These are phyloP conservation scores for Lampris megalopsis DNA, from an alignment of 2,113 vertebrate species.

Conservation along the genomic window DNA sequence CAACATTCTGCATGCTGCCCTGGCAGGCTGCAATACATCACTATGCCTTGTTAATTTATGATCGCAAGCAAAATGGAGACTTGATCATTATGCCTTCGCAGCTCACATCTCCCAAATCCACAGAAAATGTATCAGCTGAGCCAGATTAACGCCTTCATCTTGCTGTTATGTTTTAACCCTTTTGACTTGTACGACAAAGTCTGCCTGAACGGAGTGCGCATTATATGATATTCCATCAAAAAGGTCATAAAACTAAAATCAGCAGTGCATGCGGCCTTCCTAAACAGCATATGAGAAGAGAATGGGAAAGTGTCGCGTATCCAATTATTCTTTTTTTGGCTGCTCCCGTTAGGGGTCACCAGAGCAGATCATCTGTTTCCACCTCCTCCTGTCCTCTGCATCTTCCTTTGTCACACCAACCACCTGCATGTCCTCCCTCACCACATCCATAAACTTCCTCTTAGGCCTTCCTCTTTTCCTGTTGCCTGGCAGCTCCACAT, in stretches of 20 bases:
- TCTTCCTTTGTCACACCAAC: too few species aligned
- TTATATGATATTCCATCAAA: not conserved
- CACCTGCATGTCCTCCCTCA: too few species aligned
- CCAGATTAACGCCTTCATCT: slow-evolving; percentile 41
- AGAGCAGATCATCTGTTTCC: too few species aligned
- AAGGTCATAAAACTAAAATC: not conserved
- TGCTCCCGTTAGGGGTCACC: too few species aligned
- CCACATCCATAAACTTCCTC: too few species aligned
- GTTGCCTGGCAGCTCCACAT: too few species aligned
- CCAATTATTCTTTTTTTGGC: too few species aligned
- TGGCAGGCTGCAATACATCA: slow-evolving; percentile 48
- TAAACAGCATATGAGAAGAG: not conserved
- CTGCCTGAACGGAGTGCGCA: not conserved
- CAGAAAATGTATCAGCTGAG: slow-evolving; percentile 36
- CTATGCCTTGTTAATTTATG: slow-evolving; percentile 38
- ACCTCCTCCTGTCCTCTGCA: too few species aligned
- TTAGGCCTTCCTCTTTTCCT: too few species aligned
- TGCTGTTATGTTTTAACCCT: not conserved
- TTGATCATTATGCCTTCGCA: slow-evolving; percentile 46
- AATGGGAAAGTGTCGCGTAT: not conserved
- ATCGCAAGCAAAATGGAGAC: slow-evolving; percentile 41
- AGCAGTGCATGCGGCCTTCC: not conserved
- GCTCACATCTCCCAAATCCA: slow-evolving; percentile 20
- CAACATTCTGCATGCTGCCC: not conserved
- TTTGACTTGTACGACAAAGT: not conserved